These are phyloP conservation scores for Lepus americanus DNA, from an alignment of 2,113 vertebrate species.

Conservation along the genomic window DNA sequence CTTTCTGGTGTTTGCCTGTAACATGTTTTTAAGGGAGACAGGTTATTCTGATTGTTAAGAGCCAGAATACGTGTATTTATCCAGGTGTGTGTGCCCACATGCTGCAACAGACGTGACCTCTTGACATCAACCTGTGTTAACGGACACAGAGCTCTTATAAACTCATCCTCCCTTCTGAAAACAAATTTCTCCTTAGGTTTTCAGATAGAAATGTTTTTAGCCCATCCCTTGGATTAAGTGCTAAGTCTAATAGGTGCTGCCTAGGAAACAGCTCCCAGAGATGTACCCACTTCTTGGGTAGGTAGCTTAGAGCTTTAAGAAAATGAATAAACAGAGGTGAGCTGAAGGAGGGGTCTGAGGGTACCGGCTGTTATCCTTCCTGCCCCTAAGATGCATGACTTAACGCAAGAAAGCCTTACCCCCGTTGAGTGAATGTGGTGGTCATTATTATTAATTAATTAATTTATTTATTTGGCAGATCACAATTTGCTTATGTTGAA, in stretches of 20 bases:
- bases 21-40: constrained; percentile 41
- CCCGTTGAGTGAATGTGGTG: constrained; percentile 42
- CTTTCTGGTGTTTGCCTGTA: constrained; percentile 59
- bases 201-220: background rate
- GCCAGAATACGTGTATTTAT: background rate
- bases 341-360: background rate
- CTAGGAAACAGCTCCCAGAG: constrained; percentile 66
- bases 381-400: background rate
- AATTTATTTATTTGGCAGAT: constrained; percentile 57
- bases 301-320: constrained; percentile 7
- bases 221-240: constrained; percentile 45
- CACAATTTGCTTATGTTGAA: constrained; percentile 73
- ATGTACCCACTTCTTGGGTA: background rate
- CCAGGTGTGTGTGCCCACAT: background rate
- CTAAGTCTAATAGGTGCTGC: constrained; percentile 63
- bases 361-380: background rate
- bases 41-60: background rate
- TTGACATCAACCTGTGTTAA: background rate
- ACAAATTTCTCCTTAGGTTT: constrained; percentile 38
- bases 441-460: too few species aligned
- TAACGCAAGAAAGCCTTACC: constrained; percentile 69
- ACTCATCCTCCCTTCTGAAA: constrained; percentile 13
- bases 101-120: constrained; percentile 38
- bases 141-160: background rate
- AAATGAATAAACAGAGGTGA: background rate